Base-by-base conservation (phyloP, 2,797 vertebrate genomes). In the Sebastiscus tertius region DNA sequence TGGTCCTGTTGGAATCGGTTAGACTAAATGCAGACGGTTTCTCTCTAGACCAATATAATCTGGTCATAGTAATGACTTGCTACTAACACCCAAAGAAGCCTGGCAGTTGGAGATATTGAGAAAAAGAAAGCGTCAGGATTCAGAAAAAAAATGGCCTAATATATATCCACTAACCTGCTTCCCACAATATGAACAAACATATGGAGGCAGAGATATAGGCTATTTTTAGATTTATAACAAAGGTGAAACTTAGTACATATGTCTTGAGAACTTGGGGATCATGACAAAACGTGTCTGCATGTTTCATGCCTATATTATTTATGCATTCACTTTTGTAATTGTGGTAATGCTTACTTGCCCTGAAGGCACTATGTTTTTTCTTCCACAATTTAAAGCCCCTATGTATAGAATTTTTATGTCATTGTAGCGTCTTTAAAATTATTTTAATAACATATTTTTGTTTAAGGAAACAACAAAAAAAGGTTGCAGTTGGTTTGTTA, bases 1-100 rank as follows among this genome's bases (percentile, higher is more conserved):
- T 90, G 87, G 75, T 88, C 74, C 64, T 18, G 26, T 46, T 87
- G 81, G 85, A 90, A 87, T 83, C 71, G 63, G 87, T 84, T 63
- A 75, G 64, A 84, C 63, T 81, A 83, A 85, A 80, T 80, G 77
- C 81, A 87, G 81, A 79, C 58, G 71, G 80, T 84, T 76, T 63
- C 80, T 75, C 75, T 87, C 64, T 76, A 71, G 89, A 20, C 82
- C 72, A 76, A 80, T 72, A 34, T 75, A 83, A 87, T 87, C 72
- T 83, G 82, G 59, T 86, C 55, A 68, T 59, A 75, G 73, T 70
- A 54, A 70, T 55, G 77, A 89, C 62, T 79, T 31, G 64, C 52
- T 72, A 58, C 75, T 81, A 54, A 74, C n/a, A 67, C 18, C 73
- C 49, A 67, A 72, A 81, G 42, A 79, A 66, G 61, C 10, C 79